Evolutionary conservation across 2,113 vertebrate genomes (phyloP), one percentile per base, ranked within the genome.

Genomic region (Cyprichromis sp.): DNA sequence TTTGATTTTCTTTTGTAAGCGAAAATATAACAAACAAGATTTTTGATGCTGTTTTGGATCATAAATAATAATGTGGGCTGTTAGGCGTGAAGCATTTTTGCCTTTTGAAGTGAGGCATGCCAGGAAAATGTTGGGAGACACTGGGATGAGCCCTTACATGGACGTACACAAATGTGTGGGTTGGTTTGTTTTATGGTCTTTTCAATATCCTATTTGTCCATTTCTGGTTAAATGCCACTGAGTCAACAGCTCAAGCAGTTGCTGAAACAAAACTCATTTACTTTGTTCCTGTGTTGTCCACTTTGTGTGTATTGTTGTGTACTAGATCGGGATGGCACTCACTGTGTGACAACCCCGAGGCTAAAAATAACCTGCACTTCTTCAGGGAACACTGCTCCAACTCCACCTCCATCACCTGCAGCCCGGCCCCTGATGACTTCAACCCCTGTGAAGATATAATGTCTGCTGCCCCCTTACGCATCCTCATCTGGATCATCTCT

Each of bases 361-460:
- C 93, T 55, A 95, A 88, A 8, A 50, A 90, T 8, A 92, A 97
- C 55, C 63, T 7, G 1, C 13, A 59, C 31, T 96, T 96, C 82
- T 96, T 93, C 84, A 96, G 96, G 5, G 96, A 96, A 14, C 73
- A 97, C 92, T 99, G 98, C 91, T 93, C 92, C 81, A 97, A 97
- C 90, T 86, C 92, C 8, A 93, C 95, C 55, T 94, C 96, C 2
- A 94, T 99, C 80, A 94, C 57, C 87, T 99, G 99, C 91, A 97
- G 92, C 63, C 98, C 99, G 6, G 94, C 92, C 66, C 97, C 97
- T 0, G 98, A 99, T 50, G 97, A 95, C 6, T 99, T 99, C 80
- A 99, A 99, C 91, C 99, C 98, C 3, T 99, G 99, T 68, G 98
- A 99, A 96, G 98, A 99, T 90, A 98, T 99, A 89, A 99, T 99